These are phyloP conservation scores for Dendrolimus punctatus DNA, from an alignment of 1,140 invertebrate genomes.

Conservation along the genomic window DNA sequence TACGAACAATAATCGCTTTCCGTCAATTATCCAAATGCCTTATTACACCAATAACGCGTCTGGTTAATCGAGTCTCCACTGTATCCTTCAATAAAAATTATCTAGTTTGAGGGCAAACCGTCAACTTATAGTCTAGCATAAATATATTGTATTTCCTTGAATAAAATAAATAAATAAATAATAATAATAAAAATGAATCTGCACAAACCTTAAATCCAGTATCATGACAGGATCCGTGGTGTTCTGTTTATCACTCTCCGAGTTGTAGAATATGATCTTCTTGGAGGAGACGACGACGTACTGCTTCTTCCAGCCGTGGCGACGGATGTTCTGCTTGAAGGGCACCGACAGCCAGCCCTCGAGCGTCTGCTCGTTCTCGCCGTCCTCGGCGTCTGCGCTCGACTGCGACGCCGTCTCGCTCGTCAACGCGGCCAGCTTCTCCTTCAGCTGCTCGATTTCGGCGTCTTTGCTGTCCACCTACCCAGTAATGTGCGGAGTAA, in stretches of 20 bases:
- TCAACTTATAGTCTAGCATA: no score
- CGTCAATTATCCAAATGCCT: no score
- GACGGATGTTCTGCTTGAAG: slow-evolving; percentile 94
- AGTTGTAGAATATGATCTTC: slow-evolving; percentile 98
- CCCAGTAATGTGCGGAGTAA: no score
- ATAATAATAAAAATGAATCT: background rate
- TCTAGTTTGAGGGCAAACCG: no score
- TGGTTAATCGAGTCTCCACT: no score
- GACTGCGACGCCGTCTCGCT: slow-evolving; percentile 93
- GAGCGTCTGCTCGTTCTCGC: slow-evolving; percentile 85
- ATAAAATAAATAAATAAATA: no score
- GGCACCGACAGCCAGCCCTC: slow-evolving; percentile 97
- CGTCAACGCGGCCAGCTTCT: slow-evolving; percentile 83
- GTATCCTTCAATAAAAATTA: no score
- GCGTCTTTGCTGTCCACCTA: slow-evolving; percentile 92
- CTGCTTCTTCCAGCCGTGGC: slow-evolving; percentile 97
- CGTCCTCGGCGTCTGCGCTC: slow-evolving; percentile 90
- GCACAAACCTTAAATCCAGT: slow-evolving; percentile 90
- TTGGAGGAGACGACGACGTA: slow-evolving; percentile 97
- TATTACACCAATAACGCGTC: no score
- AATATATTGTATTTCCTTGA: no score
- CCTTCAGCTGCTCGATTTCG: slow-evolving; percentile 93
- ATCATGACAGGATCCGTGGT: slow-evolving; percentile 93
- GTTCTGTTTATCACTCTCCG: slow-evolving; percentile 94
- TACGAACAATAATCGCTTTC: no score